phyloP scores from a whole-genome alignment of 1,140 invertebrate genomes.

The Eurosta solidaginis region DNA sequence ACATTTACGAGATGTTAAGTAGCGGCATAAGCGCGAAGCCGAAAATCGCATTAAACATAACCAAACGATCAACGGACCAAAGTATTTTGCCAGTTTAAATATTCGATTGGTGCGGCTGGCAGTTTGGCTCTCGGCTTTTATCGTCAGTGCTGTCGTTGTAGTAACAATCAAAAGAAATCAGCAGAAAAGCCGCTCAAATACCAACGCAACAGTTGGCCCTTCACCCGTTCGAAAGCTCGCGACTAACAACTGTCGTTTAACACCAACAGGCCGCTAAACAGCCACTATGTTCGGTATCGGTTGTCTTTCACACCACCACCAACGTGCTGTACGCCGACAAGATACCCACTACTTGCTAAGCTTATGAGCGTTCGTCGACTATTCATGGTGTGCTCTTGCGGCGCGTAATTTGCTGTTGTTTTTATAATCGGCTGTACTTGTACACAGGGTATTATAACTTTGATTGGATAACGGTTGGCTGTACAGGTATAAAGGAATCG shows the following conservation, averaged over 20 bases:
- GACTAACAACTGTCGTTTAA: background rate
- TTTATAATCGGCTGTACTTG: too few species aligned
- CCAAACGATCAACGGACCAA: background rate
- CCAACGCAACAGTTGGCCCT: background rate
- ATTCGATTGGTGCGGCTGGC: background rate
- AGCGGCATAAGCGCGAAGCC: background rate
- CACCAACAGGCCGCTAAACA: background rate
- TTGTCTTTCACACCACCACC: background rate
- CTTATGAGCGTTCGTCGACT: background rate
- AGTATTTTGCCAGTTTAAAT: background rate
- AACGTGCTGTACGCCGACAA: background rate
- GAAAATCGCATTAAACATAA: slow-evolving; percentile 16
- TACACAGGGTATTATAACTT: too few species aligned
- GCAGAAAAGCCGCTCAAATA: slow-evolving; percentile 4
- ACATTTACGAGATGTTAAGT: background rate
- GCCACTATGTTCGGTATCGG: background rate
- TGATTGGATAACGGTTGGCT: too few species aligned
- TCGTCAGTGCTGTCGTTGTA: background rate
- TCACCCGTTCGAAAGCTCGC: background rate
- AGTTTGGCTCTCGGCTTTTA: background rate
- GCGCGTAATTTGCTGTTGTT: background rate
- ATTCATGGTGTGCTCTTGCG: slow-evolving; percentile 7
- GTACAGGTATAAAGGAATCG: too few species aligned
- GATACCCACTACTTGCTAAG: background rate
- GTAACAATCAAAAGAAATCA: slow-evolving; percentile 11